Evolutionary conservation across 2,797 vertebrate genomes (phyloP), one percentile per base, ranked within the genome.

Genomic region (Anguilla megastoma): DNA sequence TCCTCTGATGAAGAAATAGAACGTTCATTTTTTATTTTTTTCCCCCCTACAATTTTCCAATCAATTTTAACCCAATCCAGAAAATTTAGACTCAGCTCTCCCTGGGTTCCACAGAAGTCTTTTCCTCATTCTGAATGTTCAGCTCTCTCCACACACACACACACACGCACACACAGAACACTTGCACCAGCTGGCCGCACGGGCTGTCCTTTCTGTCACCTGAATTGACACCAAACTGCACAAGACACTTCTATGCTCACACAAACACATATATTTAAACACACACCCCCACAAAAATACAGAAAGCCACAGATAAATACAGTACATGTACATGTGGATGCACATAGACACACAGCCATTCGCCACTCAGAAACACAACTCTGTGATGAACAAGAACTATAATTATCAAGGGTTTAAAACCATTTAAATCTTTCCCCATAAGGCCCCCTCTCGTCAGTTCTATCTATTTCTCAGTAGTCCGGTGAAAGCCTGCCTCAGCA

Each of bases 1-100:
- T 50, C 21, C 41, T 48, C 45, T 48, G 18, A 82, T 88, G 82
- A 88, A 30, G 85, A 89, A 90, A 87, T 66, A 24, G 86, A 83
- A 92, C 92, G 93, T 91, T 87, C 80, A 90, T 92, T 50, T 86
- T 63, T 18, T 21, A 21, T 8, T 63, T 63, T 21, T 24, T 63
- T 58, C 18, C 56, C 54, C 89, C 90, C 89, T 85, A 84, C 1
- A 84, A 27, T 30, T 45, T 83, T 86, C 54, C 33, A 87, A 85
- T 90, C 91, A 90, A 45, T 48, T 82, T 74, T 30, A 56, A 50
- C 36, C 24, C 12, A 45, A 16, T 24, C 52, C 66, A 41, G 9
- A 10, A 30, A 52, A n/a, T 18, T 63, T 58, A 63, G 84, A 45
- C 30, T 85, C 14, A 30, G 12, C 56, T 58, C 18, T 58, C 58